These are phyloP conservation scores for Puffinus mauretanicus DNA, from an alignment of 2,113 vertebrate species.

Conservation along the genomic window DNA sequence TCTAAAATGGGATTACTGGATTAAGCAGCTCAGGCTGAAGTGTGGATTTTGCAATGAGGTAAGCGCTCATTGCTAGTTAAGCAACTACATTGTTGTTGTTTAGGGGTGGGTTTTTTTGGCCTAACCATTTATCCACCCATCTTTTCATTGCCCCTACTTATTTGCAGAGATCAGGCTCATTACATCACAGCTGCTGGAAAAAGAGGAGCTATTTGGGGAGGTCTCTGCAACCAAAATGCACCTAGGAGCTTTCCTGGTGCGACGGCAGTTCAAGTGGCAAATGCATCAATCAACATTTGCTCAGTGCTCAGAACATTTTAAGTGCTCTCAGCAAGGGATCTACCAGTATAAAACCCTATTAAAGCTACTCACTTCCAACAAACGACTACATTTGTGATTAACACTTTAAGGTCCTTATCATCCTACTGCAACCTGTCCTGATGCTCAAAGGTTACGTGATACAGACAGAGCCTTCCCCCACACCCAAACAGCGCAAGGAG, in stretches of 20 bases:
- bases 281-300: background rate
- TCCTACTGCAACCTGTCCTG: background rate
- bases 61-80: background rate
- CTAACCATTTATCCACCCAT: background rate
- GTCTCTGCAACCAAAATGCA: background rate
- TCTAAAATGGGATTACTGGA: background rate
- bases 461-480: background rate
- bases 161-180: background rate
- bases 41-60: background rate
- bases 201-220: background rate
- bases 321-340: background rate
- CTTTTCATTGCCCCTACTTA: background rate
- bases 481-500: accelerated
- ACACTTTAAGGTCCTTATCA: background rate
- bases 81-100: background rate
- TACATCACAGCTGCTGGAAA: background rate
- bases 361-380: background rate
- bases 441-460: background rate
- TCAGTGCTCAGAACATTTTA: background rate
- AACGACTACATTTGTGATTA: background rate
- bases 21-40: background rate
- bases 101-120: background rate
- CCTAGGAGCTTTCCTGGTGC: background rate
- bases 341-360: background rate
- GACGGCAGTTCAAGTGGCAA: background rate